Evolutionary conservation across 2,113 vertebrate genomes (phyloP).

Genomic region (Coptodon rendalli): DNA sequence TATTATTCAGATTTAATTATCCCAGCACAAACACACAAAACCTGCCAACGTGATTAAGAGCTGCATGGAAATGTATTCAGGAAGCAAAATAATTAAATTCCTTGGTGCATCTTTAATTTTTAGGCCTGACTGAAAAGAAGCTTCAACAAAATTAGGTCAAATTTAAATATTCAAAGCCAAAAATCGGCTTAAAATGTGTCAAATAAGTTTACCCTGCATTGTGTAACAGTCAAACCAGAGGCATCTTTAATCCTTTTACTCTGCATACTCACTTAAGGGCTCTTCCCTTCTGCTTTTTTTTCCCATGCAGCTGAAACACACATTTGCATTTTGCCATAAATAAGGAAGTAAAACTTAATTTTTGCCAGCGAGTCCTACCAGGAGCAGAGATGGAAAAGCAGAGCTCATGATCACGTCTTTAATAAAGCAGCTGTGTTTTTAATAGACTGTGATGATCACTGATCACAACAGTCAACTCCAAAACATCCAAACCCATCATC

Average conservation of each 20-base stretch:
- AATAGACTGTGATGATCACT: neutral
- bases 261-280: neutral
- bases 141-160: neutral
- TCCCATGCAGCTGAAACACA: neutral
- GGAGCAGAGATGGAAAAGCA: neutral
- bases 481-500: neutral
- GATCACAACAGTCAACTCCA: neutral
- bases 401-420: neutral
- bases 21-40: neutral
- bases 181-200: neutral
- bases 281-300: neutral
- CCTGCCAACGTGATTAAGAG: neutral
- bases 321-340: slow-evolving; percentile 16
- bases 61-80: neutral
- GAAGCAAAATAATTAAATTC: neutral
- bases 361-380: neutral
- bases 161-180: neutral
- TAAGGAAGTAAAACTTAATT: neutral
- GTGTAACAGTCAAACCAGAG: neutral
- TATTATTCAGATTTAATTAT: neutral
- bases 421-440: neutral
- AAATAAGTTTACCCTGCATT: neutral
- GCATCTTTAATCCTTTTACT: neutral
- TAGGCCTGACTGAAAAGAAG: neutral
- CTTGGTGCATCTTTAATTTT: neutral